Percentiles rank a stretch among this genome's conserved stretches.
Conservation (phyloP, 2,113 vertebrate species). For the Amazona guildingii region DNA sequence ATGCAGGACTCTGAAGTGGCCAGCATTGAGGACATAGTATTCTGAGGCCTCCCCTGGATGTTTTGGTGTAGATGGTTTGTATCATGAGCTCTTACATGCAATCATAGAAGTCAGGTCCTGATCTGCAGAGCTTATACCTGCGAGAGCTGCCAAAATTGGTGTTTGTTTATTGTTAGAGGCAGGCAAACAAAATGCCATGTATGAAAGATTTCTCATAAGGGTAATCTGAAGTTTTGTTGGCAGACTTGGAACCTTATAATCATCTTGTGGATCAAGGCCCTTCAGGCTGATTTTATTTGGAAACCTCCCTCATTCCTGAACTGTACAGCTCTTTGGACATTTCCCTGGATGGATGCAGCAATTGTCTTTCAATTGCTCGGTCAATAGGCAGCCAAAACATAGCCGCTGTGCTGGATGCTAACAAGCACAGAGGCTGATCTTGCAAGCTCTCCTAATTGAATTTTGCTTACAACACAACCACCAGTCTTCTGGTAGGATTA, state of each 20-base stretch:
- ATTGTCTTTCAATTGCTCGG: neutral
- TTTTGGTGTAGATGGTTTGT: neutral
- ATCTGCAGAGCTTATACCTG: neutral
- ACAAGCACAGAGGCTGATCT: neutral
- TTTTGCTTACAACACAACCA: neutral
- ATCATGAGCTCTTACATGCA: neutral
- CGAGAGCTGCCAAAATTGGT: neutral
- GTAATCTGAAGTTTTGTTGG: neutral
- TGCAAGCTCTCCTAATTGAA: slow-evolving; percentile 1
- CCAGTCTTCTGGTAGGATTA: neutral
- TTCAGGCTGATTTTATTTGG: neutral
- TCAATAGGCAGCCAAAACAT: neutral
- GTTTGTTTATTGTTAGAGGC: neutral
- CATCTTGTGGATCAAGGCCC: neutral
- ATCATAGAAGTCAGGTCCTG: neutral
- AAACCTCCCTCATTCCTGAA: neutral
- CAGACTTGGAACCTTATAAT: neutral
- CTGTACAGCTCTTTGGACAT: neutral
- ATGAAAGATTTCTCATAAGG: neutral
- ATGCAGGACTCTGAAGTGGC: neutral
- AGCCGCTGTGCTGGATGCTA: slow-evolving; percentile 9
- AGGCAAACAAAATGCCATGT: neutral
- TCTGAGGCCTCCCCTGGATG: neutral
- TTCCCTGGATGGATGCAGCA: neutral
- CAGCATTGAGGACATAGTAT: neutral